Evolutionary conservation across 2,797 vertebrate species (phyloP).

Genomic region (Danio kyathit): DNA sequence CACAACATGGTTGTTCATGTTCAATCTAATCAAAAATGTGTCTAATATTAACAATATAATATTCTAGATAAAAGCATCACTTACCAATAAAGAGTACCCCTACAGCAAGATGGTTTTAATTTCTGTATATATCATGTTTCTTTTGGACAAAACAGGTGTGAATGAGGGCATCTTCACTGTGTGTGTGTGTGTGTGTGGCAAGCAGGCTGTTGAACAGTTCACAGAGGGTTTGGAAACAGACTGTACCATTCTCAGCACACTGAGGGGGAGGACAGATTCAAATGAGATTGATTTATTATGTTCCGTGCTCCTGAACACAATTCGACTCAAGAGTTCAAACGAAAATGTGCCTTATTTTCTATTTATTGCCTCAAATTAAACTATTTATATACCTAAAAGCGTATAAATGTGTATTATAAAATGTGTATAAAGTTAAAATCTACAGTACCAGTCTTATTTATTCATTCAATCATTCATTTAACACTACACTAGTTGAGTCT

Average conservation of each 20-base stretch:
- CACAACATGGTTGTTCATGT: background rate
- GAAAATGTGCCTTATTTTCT: background rate
- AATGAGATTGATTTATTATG: constrained; percentile 14
- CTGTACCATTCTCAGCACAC: constrained; percentile 8
- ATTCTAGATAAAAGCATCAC: background rate
- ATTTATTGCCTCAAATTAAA: background rate
- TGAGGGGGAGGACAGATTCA: constrained; percentile 1
- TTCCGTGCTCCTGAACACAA: background rate
- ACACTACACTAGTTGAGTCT: too few relatives aligned
- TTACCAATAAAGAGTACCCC: constrained; percentile 14
- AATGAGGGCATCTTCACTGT: constrained; percentile 1
- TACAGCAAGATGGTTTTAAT: constrained; percentile 14
- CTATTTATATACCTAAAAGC: too few relatives aligned
- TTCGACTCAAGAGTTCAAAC: background rate
- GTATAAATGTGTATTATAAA: too few relatives aligned
- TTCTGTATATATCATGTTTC: background rate
- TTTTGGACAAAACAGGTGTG: constrained; percentile 4
- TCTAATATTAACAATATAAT: too few relatives aligned
- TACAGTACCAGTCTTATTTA: too few relatives aligned
- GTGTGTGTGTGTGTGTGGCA: background rate
- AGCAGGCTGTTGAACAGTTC: constrained; percentile 12
- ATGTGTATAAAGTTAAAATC: too few relatives aligned
- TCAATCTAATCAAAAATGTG: background rate
- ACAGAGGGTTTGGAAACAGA: background rate
- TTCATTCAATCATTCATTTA: too few relatives aligned